These are phyloP conservation scores for Dasyurus viverrinus DNA, from an alignment of 2,113 vertebrate genomes.

Conservation along the genomic window DNA sequence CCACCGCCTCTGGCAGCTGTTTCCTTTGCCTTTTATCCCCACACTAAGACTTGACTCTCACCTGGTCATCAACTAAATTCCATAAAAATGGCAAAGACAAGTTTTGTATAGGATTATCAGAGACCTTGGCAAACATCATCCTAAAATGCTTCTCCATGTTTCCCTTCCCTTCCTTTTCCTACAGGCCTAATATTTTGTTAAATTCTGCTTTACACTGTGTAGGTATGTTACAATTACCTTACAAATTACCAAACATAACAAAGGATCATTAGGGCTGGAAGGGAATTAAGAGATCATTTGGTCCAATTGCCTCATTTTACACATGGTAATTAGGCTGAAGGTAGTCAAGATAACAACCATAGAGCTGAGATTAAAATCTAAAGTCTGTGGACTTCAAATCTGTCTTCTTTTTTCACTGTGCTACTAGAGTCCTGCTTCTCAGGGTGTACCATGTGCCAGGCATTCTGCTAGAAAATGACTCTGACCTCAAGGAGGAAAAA, in stretches of 20 bases:
- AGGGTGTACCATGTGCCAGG: background rate
- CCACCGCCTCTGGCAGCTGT: no score
- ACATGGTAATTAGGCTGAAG: background rate
- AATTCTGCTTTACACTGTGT: background rate
- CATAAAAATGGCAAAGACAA: background rate
- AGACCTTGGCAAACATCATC: background rate
- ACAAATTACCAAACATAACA: background rate
- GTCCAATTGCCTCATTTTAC: background rate
- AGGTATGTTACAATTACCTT: background rate
- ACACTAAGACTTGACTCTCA: background rate
- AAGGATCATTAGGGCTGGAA: background rate
- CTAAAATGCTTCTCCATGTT: background rate
- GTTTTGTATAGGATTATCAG: background rate
- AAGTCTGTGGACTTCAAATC: background rate
- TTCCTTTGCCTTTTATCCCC: background rate
- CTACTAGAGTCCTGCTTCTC: background rate
- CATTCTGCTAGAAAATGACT: no score
- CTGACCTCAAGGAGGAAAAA: background rate
- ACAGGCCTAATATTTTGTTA: background rate
- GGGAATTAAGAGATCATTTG: background rate
- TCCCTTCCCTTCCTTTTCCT: background rate
- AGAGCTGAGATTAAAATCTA: background rate
- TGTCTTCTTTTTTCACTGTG: background rate
- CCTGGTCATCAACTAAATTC: background rate
- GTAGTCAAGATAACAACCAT: background rate